phyloP scores from a whole-genome alignment of 2,797 vertebrate species.

The Acanthopagrus latus region DNA sequence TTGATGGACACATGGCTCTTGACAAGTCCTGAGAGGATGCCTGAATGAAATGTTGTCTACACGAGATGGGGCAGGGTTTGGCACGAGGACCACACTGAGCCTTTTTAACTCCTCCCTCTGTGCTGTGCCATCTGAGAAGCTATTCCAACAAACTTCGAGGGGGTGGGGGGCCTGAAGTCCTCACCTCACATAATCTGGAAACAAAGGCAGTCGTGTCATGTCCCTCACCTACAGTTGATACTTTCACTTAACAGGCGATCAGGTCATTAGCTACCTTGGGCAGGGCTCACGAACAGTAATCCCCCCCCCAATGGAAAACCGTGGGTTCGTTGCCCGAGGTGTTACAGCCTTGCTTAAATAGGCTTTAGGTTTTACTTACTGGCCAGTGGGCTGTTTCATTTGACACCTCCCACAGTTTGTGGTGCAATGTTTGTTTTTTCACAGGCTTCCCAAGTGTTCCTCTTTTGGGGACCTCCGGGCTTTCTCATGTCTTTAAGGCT shows the following conservation, averaged over 20 bases:
- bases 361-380: conserved; percentile 64
- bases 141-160: not conserved
- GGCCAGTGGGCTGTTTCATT: conserved; percentile 63
- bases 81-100: not conserved
- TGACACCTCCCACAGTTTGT: conserved; percentile 71
- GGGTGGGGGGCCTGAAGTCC: not conserved
- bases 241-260: conserved; percentile 71
- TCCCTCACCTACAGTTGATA: conserved; percentile 46
- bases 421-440: conserved; percentile 78
- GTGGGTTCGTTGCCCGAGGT: conserved; percentile 58
- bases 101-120: not conserved
- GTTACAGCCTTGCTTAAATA: conserved; percentile 60
- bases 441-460: conserved; percentile 72
- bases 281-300: conserved; percentile 49
- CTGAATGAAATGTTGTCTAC: not conserved
- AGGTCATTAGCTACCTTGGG: conserved; percentile 57
- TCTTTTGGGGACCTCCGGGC: conserved; percentile 68
- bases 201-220: conserved; percentile 42
- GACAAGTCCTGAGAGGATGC: not conserved
- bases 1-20: too few species aligned
- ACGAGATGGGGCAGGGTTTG: not conserved
- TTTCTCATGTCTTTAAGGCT: conserved; percentile 79
- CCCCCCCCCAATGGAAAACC: conserved; percentile 56
- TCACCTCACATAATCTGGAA: conserved; percentile 16
- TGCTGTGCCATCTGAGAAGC: conserved; percentile 10